A percentile compares a stretch with the other conserved stretches of the same genome.
These are phyloP conservation scores for Tetranychus truncatus DNA, from an alignment of 2,888 invertebrate species.

Conservation along the genomic window DNA sequence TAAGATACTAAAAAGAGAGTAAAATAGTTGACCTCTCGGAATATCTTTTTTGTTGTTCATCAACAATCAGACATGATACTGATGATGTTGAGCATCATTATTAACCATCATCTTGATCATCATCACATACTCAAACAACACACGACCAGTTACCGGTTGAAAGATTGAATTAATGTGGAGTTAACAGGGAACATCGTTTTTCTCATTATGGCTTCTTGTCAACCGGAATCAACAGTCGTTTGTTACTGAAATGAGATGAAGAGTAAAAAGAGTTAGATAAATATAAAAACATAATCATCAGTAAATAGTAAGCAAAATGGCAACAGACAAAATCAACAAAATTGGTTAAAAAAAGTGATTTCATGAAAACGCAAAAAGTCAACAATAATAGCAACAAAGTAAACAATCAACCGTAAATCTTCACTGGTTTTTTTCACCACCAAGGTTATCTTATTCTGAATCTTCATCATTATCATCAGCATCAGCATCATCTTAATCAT, in stretches of 20 bases:
- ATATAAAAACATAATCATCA: not conserved
- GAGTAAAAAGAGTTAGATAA: not conserved
- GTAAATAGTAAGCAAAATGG: not conserved
- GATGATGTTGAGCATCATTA: not conserved
- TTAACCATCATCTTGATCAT: not conserved
- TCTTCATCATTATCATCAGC: not conserved
- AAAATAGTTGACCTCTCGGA: no score
- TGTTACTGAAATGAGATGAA: not conserved
- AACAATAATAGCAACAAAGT: not conserved
- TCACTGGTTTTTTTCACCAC: not conserved
- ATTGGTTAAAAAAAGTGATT: not conserved
- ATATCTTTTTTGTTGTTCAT: no score
- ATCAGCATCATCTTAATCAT: not conserved
- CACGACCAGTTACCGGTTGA: constrained; percentile 1
- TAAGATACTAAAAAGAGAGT: no score
- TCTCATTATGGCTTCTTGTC: not conserved
- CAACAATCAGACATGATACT: not conserved
- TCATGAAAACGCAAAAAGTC: not conserved
- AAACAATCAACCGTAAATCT: constrained; percentile 1
- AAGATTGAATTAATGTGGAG: not conserved
- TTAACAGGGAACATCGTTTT: not conserved
- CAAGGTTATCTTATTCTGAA: not conserved
- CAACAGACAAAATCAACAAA: not conserved
- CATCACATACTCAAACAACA: not conserved
- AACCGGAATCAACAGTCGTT: not conserved